Evolutionary conservation across 2,888 invertebrate species (phyloP).

Genomic region (Axea sp.): DNA sequence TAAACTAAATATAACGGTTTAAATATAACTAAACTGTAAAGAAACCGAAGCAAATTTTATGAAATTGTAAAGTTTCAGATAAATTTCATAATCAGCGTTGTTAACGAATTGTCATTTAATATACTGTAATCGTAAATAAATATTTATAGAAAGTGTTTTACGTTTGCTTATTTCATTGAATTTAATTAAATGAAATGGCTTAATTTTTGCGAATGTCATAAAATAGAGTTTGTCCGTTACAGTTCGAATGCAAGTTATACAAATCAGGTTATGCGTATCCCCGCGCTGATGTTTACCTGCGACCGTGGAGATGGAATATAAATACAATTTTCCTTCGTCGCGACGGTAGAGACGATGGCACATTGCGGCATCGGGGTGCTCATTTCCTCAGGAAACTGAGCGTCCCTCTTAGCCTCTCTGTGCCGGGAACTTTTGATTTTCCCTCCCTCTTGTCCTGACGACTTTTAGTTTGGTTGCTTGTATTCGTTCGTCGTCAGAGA

Average conservation of each 20-base stretch:
- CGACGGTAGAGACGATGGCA: slow-evolving; percentile 60
- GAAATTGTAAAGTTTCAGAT: too few relatives aligned
- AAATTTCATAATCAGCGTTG: too few relatives aligned
- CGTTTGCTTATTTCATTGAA: too few relatives aligned
- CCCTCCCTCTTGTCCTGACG: slow-evolving; percentile 7
- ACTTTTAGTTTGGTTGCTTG: slow-evolving; percentile 33
- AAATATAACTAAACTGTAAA: too few relatives aligned
- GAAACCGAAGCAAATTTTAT: too few relatives aligned
- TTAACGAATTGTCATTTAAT: not conserved
- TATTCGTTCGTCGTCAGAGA: slow-evolving; percentile 61
- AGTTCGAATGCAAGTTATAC: slow-evolving; percentile 57
- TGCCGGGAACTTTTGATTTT: slow-evolving; percentile 29
- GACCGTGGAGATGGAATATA: slow-evolving; percentile 75
- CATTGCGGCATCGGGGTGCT: slow-evolving; percentile 70
- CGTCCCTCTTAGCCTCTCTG: slow-evolving; percentile 51
- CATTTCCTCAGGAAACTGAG: slow-evolving; percentile 78
- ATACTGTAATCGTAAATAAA: slow-evolving; percentile 14
- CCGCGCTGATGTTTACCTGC: slow-evolving; percentile 69
- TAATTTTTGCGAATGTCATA: slow-evolving; percentile 27
- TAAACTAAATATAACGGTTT: too few relatives aligned
- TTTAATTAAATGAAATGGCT: too few relatives aligned
- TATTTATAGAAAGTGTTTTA: slow-evolving; percentile 18
- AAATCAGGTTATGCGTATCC: slow-evolving; percentile 59
- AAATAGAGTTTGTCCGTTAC: slow-evolving; percentile 38
- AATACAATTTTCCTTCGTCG: slow-evolving; percentile 74